Base-by-base conservation (phyloP, 2,797 vertebrate species). In the Darevskia mixta region DNA sequence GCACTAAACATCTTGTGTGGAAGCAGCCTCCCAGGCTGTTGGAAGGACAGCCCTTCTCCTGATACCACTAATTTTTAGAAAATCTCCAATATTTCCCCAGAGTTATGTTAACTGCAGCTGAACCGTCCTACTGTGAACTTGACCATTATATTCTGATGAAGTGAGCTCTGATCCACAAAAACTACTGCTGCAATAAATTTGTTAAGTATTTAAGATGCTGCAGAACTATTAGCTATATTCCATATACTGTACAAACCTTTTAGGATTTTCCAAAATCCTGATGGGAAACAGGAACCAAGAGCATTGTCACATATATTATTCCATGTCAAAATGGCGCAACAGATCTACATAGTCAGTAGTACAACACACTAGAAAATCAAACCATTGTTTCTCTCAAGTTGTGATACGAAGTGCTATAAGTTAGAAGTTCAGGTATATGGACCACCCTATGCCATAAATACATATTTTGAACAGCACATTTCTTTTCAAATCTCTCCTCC, bases 401-500 rank as follows among this genome's bases (percentile, higher is more conserved):
- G 5, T 86, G 23, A 49, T 55, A 8, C 25, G 41, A 75, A 35
- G 7, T 6, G 4, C 18, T 49, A 18, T 15, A 23, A 25, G 43
- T 69, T 79, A 20, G 64, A 27, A 77, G 23, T 49, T 49, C 61
- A 67, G 41, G n/a, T 13, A 77, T 8, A 66, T 29, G 7, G 23
- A 9, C 5, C 25, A 29, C 6, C 8, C 2, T 25, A 61, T 38
- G 17, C 17, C 11, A 41, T 17, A 61, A 18, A 80, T 73, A 27
- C 32, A n/a, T 90, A 55, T 58, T 41, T 95, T 90, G 82, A 71
- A 41, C 88, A 25, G 89, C 29, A 67, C 25, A 29, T 17, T 75
- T 75, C 7, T 5, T 8, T 76, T 82, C 27, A 9, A 32, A 25
- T 5, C 49, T 41, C 43, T 83, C 43, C 71, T 23, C 73, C 69